Base-by-base conservation (phyloP, 2,113 vertebrate species). In the Cettia cetti region DNA sequence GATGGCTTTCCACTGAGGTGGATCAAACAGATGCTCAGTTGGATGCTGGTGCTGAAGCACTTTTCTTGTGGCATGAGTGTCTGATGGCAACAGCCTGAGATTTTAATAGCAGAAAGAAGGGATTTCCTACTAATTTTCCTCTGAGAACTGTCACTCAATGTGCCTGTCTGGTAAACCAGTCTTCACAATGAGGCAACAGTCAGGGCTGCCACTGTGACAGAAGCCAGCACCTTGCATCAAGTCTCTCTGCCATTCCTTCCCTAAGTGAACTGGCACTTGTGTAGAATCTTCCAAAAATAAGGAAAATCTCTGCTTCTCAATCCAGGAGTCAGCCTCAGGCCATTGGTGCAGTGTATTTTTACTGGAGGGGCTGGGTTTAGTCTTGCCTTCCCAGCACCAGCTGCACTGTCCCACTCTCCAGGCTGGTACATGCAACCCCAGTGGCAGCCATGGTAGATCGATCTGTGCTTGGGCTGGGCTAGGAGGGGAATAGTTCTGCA, bases 201-300 rank as follows among this genome's bases (percentile, higher is more conserved):
- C 50, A 24, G 45, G 35, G 31, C 54, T 69, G 56, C 39, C 9
- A 1, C 26, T 1, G 2, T 45, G 39, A 15, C n/a, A 47, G 50
- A 42, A 31, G 33, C 20, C 0, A 0, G 2, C 15, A 28, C 18
- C 4, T 30, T 10, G 11, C 40, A 9, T 40, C 8, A 3, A 28
- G 26, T 11, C 21, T 56, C 30, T 66, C 49, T 19, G 10, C 72
- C 19, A 9, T 13, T 2, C 7, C 74, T 47, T 8, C 44, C 42
- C 49, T 8, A 2, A 66, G 15, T 45, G 24, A 33, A 26, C 50
- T 45, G 16, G 26, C 15, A 60, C n/a, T 39, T 60, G 21, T 11
- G 27, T 31, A 31, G 61, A 49, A 76, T 61, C n/a, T 39, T 39
- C 21, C 15, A 39, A 39, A 60, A 39, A 26, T 15, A 39, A 49